These are phyloP conservation scores for Selenia dentaria DNA, from an alignment of 2,888 invertebrate species.

Conservation along the genomic window DNA sequence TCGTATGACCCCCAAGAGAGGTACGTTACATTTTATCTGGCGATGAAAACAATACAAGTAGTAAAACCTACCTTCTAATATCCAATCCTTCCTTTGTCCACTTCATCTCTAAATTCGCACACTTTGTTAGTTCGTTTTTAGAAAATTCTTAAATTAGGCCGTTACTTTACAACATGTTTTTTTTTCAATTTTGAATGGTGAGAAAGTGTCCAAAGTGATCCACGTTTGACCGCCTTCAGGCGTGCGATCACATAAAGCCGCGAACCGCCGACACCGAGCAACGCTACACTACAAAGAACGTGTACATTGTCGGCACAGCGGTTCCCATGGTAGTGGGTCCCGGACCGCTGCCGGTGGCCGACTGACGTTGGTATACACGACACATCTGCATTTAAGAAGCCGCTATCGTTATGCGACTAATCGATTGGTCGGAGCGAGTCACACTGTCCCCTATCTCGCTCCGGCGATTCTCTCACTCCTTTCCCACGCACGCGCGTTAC, in stretches of 20 bases:
- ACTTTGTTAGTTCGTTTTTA: slow-evolving; percentile 52
- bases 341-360: slow-evolving; percentile 70
- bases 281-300: slow-evolving; percentile 67
- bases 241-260: slow-evolving; percentile 51
- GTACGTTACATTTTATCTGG: slow-evolving; percentile 13
- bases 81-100: slow-evolving; percentile 77
- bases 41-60: slow-evolving; percentile 28
- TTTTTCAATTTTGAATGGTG: slow-evolving; percentile 10
- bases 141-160: slow-evolving; percentile 11
- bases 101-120: slow-evolving; percentile 68
- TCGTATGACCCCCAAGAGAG: slow-evolving; percentile 17
- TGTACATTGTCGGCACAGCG: slow-evolving; percentile 47
- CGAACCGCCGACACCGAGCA: slow-evolving; percentile 54
- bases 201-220: slow-evolving; percentile 26
- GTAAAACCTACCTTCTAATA: slow-evolving; percentile 61
- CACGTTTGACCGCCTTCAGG: slow-evolving; percentile 36
- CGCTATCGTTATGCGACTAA: slow-evolving; percentile 85
- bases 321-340: slow-evolving; percentile 63
- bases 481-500: slow-evolving; percentile 67
- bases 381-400: slow-evolving; percentile 85
- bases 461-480: slow-evolving; percentile 60
- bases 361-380: slow-evolving; percentile 80
- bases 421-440: slow-evolving; percentile 83
- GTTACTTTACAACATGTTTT: slow-evolving; percentile 11
- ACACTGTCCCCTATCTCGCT: slow-evolving; percentile 68